Evolutionary conservation across 2,888 invertebrate species (phyloP), one percentile per base, ranked within the genome.

Genomic region (Timandra comae): DNA sequence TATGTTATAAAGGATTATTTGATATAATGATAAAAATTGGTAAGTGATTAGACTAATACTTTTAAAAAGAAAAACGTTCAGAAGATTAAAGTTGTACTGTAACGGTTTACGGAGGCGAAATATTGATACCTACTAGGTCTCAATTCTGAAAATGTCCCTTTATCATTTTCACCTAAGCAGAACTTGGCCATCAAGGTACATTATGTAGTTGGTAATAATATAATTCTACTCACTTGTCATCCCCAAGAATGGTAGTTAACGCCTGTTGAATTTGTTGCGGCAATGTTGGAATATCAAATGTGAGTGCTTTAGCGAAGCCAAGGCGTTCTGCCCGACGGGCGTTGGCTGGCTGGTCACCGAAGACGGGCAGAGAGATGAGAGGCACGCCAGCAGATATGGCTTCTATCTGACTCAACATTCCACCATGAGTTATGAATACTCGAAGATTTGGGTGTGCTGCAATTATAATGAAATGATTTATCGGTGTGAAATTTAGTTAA

Each of bases 371-470:
- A 5, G 35, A 32, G 11, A 42, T 13, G 7, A 24, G 11, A 10
- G 24, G 9, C 3, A 24, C 24, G 4, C 24, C 24, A 9, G 9
- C 30, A 3, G 38, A 28, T 10, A 34, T 8, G 10, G 42, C 42
- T 20, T 42, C 42, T 10, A 37, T 12, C 7, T 27, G 32, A 13
- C 38, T 38, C 16, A 42, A 25, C 21, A 42, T 21, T 1, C 42
- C 42, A 7, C 38, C 38, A 19, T 42, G 42, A 5, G 42, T 35
- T 20, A 42, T 38, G 25, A 42, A 42, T n/a, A 30, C 12, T 6
- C 11, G 9, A 2, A 24, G 7, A 11, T 24, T 24, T 10, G 9
- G 9, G 24, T 24, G 24, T 4, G 24, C 24, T 24, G 9, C 7
- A 11, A 24, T n/a, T n/a, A n/a, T n/a, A n/a, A n/a, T n/a, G n/a